Base-by-base conservation (phyloP, 2,888 invertebrate genomes). In the Cylindroiulus punctatus region DNA sequence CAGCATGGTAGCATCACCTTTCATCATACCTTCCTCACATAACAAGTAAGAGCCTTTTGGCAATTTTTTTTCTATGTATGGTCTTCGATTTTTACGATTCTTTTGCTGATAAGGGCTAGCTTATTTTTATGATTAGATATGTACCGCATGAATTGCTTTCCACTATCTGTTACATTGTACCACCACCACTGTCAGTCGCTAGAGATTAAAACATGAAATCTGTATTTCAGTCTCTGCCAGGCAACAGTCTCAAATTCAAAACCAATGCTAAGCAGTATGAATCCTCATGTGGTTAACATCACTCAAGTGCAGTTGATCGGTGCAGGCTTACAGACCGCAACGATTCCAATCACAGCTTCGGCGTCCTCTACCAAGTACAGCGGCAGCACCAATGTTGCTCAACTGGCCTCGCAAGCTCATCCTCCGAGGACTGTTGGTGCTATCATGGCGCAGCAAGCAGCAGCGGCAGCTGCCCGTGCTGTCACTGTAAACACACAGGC, bases 221-320 rank as follows among this genome's bases (percentile, higher is more conserved):
- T 57, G 52, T 52, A 44, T 84, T 84, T 84, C 44, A 52, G 47
- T 19, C 5, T 52, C 8, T 52, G 84, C 52, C 36, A 42, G n/a
- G 47, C 57, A 84, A 2, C 57, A 12, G 52, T 52, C 47, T 42
- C 84, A 26, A 32, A 22, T 84, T 47, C 84, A 0, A 76, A 88
- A 82, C 85, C 88, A 83, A 86, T 88, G 32, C 86, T 88, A 52
- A 88, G 88, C 57, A 88, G 87, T 85, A 85, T 88, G 12, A 88
- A 87, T 87, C 87, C 88, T 14, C 88, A 88, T 30, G 88, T 88
- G 81, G 88, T 84, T 19, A 86, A 86, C 36, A 82, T 86, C 47
- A 40, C 86, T 19, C 88, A 83, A 86, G 87, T 87, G 87, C 86
- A 86, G 40, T 65, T 86, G 42, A 44, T 81, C 81, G 47, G 86